A percentile compares a stretch with the other conserved stretches of the same genome.
These are phyloP conservation scores for Ostrea denselamellosa DNA, from an alignment of 1,140 invertebrate genomes.

Conservation along the genomic window DNA sequence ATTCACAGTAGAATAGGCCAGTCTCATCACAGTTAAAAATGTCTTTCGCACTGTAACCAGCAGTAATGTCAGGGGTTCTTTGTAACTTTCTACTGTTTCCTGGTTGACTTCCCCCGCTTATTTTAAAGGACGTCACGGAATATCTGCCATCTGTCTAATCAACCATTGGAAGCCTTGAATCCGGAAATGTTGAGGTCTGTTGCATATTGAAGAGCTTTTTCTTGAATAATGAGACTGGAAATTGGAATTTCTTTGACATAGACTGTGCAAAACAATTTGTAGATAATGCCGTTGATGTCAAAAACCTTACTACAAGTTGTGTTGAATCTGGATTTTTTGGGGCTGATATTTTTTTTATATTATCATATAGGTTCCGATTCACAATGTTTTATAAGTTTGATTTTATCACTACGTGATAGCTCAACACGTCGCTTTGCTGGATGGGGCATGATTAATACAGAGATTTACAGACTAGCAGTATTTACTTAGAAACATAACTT, in stretches of 20 bases:
- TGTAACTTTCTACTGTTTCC: no score
- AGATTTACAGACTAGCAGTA: no score
- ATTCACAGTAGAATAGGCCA: conserved; percentile 57
- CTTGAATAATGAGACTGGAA: no score
- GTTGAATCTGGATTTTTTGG: conserved; percentile 1
- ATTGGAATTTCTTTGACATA: neutral
- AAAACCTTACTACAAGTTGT: neutral
- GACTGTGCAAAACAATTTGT: neutral
- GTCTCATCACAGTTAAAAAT: conserved; percentile 67
- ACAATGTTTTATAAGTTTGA: neutral
- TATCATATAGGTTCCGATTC: neutral
- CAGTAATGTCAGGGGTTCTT: neutral
- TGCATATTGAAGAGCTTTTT: no score
- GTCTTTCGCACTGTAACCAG: neutral
- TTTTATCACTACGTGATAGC: no score
- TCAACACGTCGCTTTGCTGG: no score
- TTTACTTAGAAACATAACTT: neutral
- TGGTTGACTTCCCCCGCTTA: no score
- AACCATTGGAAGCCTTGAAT: no score
- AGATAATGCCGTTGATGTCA: neutral
- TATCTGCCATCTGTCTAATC: no score
- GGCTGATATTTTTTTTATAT: neutral
- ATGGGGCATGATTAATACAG: no score
- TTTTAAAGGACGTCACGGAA: no score
- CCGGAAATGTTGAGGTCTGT: no score